These are phyloP conservation scores for Pseudochirops corinnae DNA, from an alignment of 2,797 vertebrate species.

Conservation along the genomic window DNA sequence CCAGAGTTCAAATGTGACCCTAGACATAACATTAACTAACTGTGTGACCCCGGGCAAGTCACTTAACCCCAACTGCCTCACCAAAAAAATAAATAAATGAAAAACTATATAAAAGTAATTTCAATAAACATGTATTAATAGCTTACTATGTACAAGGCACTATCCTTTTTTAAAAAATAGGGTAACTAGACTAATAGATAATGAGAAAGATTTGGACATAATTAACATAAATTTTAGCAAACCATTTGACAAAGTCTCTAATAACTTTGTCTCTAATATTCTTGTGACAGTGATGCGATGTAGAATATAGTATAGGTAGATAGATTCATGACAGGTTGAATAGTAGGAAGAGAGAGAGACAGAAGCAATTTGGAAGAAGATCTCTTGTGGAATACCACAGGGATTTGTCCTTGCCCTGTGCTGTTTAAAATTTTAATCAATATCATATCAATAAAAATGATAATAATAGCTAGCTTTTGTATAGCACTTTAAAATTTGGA, in stretches of 20 bases:
- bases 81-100: not conserved
- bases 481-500: not conserved
- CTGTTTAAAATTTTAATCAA: not conserved
- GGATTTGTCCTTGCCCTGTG: not conserved
- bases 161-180: too few species aligned
- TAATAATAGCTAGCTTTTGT: not conserved
- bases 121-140: not conserved
- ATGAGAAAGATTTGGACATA: not conserved
- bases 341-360: not conserved
- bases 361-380: not conserved
- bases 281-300: not conserved
- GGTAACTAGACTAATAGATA: not conserved
- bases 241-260: not conserved
- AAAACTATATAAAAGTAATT: not conserved
- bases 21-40: too few species aligned
- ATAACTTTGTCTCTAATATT: not conserved
- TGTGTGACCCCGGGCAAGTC: too few species aligned
- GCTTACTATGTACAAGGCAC: not conserved
- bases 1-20: too few species aligned
- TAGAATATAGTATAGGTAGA: not conserved
- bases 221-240: not conserved
- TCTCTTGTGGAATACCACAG: not conserved
- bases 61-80: too few species aligned
- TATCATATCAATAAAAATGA: not conserved
- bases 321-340: not conserved